phyloP scores from a whole-genome alignment of 2,797 vertebrate species.

The Artibeus lituratus region DNA sequence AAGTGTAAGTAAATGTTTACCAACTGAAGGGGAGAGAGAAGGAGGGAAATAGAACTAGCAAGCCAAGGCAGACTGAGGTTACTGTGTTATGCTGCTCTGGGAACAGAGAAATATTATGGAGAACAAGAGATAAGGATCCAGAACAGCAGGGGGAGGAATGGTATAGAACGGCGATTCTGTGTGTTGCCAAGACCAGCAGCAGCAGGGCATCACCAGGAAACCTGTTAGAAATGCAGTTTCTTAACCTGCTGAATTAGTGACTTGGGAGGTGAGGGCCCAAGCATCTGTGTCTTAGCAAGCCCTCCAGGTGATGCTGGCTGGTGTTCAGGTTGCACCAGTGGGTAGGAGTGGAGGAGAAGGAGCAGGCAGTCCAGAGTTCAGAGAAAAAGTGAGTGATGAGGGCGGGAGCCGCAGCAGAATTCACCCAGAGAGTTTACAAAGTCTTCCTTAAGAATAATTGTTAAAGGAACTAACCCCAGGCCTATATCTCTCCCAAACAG shows the following conservation, averaged over 20 bases:
- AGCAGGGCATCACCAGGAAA: not conserved
- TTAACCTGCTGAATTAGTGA: not conserved
- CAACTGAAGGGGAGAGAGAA: too few relatives aligned
- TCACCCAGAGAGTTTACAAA: not conserved
- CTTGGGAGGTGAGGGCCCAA: not conserved
- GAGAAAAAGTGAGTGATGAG: not conserved
- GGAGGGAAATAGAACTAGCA: not conserved
- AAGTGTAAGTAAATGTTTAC: conserved; percentile 77
- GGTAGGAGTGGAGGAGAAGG: not conserved
- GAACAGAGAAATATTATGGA: not conserved
- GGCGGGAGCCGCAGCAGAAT: not conserved
- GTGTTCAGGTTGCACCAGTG: not conserved
- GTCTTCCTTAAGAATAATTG: not conserved
- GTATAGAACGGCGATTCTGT: not conserved
- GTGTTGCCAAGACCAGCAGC: not conserved
- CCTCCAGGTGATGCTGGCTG: not conserved
- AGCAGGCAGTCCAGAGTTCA: not conserved
- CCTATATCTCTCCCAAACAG: conserved; percentile 68
- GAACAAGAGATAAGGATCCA: not conserved
- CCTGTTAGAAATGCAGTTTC: not conserved
- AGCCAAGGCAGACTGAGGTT: not conserved
- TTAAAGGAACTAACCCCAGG: conserved; percentile 28
- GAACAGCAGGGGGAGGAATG: not conserved
- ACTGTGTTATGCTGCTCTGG: not conserved
- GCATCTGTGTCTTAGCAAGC: not conserved